Base-by-base conservation (phyloP, 2,113 vertebrate genomes). In the Pelecanus crispus region DNA sequence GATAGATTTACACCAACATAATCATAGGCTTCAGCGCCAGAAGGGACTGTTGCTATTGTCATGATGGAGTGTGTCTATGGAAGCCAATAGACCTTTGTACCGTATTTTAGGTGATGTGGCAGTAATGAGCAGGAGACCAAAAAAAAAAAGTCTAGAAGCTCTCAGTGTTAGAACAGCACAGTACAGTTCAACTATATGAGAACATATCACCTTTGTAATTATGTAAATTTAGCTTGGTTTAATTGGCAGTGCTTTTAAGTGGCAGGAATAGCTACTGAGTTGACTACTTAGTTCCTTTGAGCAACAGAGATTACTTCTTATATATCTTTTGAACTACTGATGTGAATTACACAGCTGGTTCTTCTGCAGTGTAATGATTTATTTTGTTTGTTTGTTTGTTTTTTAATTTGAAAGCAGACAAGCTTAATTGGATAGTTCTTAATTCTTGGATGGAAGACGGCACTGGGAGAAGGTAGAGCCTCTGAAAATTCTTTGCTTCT, bases 41-140 rank as follows among this genome's bases (percentile, higher is more conserved):
- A 87, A 96, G 74, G 15, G 14, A 82, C 74, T 93, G 81, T 53
- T 92, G 84, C 58, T 88, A 18, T 90, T 94, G 84, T 88, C 70
- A 26, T 73, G 66, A 80, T 70, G 70, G 66, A 95, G 25, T 53
- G 59, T n/a, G 58, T 65, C 77, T 90, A 3, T 38, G n/a, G 70
- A 91, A 82, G 87, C 53, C 66, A 91, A 90, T 19, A 81, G 68
- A 92, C 84, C 91, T 91, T 84, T 94, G 53, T 49, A 42, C 24
- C 53, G 49, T 72, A 13, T 95, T 96, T 94, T 18, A 94, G 74
- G 53, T 8, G 0, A 55, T 13, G 50, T 84, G 45, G 34, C 55
- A 91, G 20, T 29, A 83, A 85, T 13, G 55, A 75, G 13, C 12
- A 85, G 79, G 25, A 87, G 47, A 65, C 25, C 52, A 87, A 74